phyloP scores from a whole-genome alignment of 1,140 invertebrate species.

The Sitobion miscanthi region DNA sequence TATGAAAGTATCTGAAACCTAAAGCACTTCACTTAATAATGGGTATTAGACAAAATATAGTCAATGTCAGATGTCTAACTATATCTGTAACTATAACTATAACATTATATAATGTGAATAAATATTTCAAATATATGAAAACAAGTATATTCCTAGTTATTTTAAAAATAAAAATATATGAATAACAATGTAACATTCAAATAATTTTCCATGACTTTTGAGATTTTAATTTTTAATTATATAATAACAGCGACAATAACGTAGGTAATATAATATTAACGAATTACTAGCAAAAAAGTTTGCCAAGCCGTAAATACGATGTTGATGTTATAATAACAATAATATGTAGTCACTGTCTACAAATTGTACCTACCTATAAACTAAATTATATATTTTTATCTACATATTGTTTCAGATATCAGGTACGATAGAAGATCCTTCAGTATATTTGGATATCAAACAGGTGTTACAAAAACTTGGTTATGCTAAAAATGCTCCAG shows the following conservation, averaged over 20 bases:
- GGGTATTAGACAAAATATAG: neutral
- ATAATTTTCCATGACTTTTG: neutral
- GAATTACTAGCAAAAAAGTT: neutral
- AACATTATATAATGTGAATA: too few species aligned
- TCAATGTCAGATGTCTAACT: neutral
- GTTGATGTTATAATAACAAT: neutral
- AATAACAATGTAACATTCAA: neutral
- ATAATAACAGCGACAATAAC: too few species aligned
- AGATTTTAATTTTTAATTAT: neutral
- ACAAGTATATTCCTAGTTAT: too few species aligned
- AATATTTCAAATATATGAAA: too few species aligned
- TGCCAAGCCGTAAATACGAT: neutral
- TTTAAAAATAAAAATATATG: neutral
- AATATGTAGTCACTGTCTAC: neutral
- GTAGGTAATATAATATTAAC: too few species aligned
- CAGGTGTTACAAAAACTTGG: slow-evolving; percentile 76
- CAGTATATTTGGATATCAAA: slow-evolving; percentile 80
- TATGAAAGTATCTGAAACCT: neutral
- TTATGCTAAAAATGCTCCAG: slow-evolving; percentile 75
- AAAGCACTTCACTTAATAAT: neutral
- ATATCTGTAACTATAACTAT: too few species aligned
- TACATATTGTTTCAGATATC: slow-evolving; percentile 69
- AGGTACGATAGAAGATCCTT: slow-evolving; percentile 86
- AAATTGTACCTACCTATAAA: neutral
- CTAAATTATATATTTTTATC: neutral